These are phyloP conservation scores for Tiliqua scincoides DNA, from an alignment of 2,113 vertebrate genomes.

Conservation along the genomic window DNA sequence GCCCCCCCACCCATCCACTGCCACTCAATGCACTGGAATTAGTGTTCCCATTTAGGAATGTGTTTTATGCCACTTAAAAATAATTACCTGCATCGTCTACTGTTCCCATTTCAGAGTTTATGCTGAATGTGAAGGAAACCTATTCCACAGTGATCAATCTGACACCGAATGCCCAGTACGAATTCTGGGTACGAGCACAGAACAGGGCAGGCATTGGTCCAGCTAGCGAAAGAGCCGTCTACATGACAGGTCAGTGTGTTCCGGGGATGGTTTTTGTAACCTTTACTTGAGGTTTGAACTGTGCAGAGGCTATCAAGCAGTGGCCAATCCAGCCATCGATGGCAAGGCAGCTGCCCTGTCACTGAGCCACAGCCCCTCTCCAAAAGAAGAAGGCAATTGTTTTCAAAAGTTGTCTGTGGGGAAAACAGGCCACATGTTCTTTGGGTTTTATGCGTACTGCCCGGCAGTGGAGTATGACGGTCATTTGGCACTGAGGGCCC, in stretches of 20 bases:
- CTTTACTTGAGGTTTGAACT: neutral
- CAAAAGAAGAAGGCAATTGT: no score
- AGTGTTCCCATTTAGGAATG: neutral
- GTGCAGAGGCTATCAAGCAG: neutral
- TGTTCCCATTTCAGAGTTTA: constrained; percentile 74
- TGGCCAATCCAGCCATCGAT: neutral
- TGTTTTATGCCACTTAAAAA: neutral
- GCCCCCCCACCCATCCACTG: neutral
- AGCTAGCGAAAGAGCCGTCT: constrained; percentile 87
- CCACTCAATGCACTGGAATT: neutral
- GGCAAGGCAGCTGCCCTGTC: no score
- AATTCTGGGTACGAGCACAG: constrained; percentile 93
- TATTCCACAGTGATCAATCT: constrained; percentile 87
- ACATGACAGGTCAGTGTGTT: constrained; percentile 87
- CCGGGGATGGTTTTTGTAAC: no score
- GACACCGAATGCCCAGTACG: constrained; percentile 90
- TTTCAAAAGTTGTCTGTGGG: no score
- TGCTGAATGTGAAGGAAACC: constrained; percentile 88
- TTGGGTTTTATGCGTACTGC: no score
- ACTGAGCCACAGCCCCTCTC: no score
- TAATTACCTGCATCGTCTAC: neutral
- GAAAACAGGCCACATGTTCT: no score
- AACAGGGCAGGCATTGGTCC: constrained; percentile 90
- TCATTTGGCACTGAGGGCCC: no score
- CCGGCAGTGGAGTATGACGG: no score